A percentile compares a stretch with the other conserved stretches of the same genome.
Conservation (phyloP, 2,113 vertebrate genomes). For the Myiagra hebetior region DNA sequence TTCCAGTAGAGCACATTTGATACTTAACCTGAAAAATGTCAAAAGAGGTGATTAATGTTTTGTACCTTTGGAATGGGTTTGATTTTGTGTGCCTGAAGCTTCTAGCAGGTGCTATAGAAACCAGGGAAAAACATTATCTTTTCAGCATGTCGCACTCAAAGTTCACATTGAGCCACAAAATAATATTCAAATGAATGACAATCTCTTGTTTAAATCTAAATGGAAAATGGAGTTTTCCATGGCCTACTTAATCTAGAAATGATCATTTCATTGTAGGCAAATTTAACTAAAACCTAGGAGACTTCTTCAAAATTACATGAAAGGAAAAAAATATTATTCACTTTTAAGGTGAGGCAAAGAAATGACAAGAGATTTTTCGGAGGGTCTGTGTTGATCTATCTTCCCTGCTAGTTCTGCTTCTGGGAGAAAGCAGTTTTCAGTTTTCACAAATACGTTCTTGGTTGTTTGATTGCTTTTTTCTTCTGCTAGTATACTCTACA, state of each 20-base stretch:
- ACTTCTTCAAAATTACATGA: background rate
- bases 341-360: background rate
- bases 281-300: background rate
- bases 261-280: background rate
- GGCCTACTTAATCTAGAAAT: background rate
- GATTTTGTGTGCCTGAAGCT: background rate
- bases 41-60: conserved; percentile 23
- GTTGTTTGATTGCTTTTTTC: background rate
- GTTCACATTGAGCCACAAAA: background rate
- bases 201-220: background rate
- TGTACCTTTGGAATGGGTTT: background rate
- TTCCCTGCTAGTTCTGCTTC: background rate
- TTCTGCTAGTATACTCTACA: background rate
- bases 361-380: background rate
- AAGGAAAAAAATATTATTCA: background rate
- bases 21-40: background rate
- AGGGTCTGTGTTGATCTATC: background rate
- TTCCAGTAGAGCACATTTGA: background rate
- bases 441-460: background rate
- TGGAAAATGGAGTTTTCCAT: background rate
- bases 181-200: background rate
- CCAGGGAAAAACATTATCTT: background rate
- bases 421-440: background rate
- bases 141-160: background rate
- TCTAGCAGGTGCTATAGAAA: conserved; percentile 7